Evolutionary conservation across 1,140 invertebrate species (phyloP), one percentile per base, ranked within the genome.

Genomic region (Drosophila trapezifrons): DNA sequence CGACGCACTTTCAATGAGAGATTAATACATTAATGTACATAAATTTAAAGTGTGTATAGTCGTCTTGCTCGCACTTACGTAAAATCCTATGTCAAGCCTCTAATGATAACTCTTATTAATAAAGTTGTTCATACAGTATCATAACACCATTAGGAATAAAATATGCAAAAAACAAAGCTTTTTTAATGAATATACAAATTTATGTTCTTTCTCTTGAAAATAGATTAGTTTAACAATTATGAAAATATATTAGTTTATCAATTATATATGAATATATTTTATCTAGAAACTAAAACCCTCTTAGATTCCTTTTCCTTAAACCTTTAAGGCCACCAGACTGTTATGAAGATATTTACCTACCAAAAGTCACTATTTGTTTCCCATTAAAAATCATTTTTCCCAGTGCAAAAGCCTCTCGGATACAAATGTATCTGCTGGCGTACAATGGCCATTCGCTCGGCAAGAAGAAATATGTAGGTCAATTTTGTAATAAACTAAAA

Each of bases 401-500:
- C 51, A 52, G 51, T 52, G 51, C 51, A n/a, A 52, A 20, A 20
- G 4, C n/a, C 27, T 8, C 8, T 29, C 22, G 15, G 37, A 71
- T 45, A 65, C 46, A 62, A 63, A 76, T 76, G 78, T 80, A 80
- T 65, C 69, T 75, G 63, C 45, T 52, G 65, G 38, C 29, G 18
- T 20, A 52, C 51, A 52, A 52, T 78, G 65, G 75, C 58, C 79
- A 78, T 40, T 82, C 63, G 55, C 54, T 75, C 22, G 59, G 59
- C 47, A 57, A 63, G 29, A 69, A 59, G 63, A 81, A 81, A 83
- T 79, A 87, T 87, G 84, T 87, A 64, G 83, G 83, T 87, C 83
- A 87, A 87, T 87, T 87, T 89, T 87, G 83, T 87, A 87, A 87
- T 87, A 87, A 87, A 87, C 59, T 89, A 86, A 79, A 82, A 63